Evolutionary conservation across 2,797 vertebrate species (phyloP).

Genomic region (Esox masquinongy): DNA sequence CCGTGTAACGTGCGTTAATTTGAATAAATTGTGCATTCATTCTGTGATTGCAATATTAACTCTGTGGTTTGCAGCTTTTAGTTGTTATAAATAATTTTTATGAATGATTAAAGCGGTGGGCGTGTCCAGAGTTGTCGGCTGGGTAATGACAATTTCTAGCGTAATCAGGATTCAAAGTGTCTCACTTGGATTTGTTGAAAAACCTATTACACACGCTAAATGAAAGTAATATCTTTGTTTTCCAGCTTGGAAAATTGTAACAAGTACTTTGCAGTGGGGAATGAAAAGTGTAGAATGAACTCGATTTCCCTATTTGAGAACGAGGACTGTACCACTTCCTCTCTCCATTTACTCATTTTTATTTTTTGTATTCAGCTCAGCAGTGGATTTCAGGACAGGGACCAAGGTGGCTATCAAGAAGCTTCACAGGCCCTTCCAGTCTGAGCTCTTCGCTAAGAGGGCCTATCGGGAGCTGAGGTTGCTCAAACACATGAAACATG

Average conservation of each 20-base stretch:
- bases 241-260: too few relatives aligned
- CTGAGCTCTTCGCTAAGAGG: conserved; percentile 90
- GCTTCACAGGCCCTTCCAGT: conserved; percentile 95
- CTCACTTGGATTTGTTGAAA: too few relatives aligned
- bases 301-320: background rate
- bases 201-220: too few relatives aligned
- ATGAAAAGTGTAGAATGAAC: too few relatives aligned
- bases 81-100: conserved; percentile 36
- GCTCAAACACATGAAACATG: conserved; percentile 96
- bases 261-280: too few relatives aligned
- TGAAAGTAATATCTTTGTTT: too few relatives aligned
- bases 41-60: background rate
- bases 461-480: conserved; percentile 92
- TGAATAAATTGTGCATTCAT: background rate
- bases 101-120: conserved; percentile 51
- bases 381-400: conserved; percentile 82
- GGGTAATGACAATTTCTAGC: too few relatives aligned
- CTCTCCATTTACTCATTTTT: background rate
- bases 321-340: background rate
- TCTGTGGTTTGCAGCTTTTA: conserved; percentile 30
- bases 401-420: conserved; percentile 97
- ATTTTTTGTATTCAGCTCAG: conserved; percentile 74
- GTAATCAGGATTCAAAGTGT: too few relatives aligned
- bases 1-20: background rate
- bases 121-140: conserved; percentile 14